phyloP scores from a whole-genome alignment of 1,140 invertebrate genomes.

The Caenorhabditis remanei region DNA sequence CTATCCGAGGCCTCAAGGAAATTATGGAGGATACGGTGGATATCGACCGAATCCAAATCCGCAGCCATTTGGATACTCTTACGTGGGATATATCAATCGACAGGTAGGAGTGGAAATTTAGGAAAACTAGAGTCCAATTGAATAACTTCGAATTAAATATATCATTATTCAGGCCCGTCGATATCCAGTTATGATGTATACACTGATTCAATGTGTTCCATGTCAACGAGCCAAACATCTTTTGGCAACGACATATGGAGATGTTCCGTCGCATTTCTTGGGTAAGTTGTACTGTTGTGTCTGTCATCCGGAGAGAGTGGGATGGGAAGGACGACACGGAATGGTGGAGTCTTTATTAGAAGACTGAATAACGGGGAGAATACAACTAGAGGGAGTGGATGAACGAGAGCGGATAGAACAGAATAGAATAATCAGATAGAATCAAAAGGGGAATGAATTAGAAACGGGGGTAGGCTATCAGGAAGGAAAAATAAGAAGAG shows the following conservation, averaged over 20 bases:
- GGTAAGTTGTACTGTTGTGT: too few relatives aligned
- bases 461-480: too few relatives aligned
- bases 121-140: too few relatives aligned
- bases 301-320: too few relatives aligned
- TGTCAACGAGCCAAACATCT: conserved; percentile 67
- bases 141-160: not conserved
- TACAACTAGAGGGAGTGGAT: too few relatives aligned
- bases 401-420: too few relatives aligned
- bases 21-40: conserved; percentile 17
- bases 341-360: too few relatives aligned
- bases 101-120: not conserved
- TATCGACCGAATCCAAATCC: conserved; percentile 18
- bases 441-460: too few relatives aligned
- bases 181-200: conserved; percentile 67
- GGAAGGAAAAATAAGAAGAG: too few relatives aligned
- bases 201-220: conserved; percentile 64
- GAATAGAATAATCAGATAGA: too few relatives aligned
- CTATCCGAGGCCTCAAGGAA: conserved; percentile 9
- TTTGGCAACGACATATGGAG: conserved; percentile 60
- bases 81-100: conserved; percentile 44
- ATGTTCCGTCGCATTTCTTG: conserved; percentile 62
- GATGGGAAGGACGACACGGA: too few relatives aligned
- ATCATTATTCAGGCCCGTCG: conserved; percentile 50
- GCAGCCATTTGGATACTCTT: conserved; percentile 21
- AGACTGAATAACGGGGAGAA: too few relatives aligned